Percentiles rank a stretch among this genome's conserved stretches.
Conservation (phyloP, 2,797 vertebrate genomes). For the Lemur catta region DNA sequence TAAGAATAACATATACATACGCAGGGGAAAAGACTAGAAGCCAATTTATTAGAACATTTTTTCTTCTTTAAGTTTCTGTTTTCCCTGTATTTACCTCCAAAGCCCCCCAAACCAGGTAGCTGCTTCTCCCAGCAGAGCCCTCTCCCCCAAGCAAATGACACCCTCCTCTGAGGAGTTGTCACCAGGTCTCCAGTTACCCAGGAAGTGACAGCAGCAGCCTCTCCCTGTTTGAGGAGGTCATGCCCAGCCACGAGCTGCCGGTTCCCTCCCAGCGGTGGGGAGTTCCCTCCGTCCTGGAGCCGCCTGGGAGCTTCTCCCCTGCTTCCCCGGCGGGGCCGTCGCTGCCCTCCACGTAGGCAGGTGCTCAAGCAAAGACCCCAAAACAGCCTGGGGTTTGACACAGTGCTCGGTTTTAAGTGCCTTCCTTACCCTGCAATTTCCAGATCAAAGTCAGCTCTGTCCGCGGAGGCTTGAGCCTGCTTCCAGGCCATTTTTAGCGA, state of each 20-base stretch:
- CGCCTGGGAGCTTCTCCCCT: not conserved
- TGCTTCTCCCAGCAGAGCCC: not conserved
- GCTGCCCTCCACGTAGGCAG: not conserved
- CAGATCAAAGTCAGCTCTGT: not conserved
- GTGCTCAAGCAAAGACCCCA: not conserved
- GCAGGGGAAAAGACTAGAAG: not conserved
- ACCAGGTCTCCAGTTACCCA: fast-evolving
- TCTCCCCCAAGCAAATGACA: not conserved
- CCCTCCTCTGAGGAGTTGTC: not conserved
- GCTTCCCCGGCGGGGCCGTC: fast-evolving
- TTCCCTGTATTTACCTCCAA: not conserved
- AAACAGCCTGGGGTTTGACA: not conserved
- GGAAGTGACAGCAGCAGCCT: fast-evolving
- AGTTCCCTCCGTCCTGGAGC: not conserved
- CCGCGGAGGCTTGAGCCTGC: not conserved
- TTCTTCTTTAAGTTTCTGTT: not conserved
- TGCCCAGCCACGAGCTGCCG: not conserved
- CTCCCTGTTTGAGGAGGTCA: not conserved
- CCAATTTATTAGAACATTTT: not conserved
- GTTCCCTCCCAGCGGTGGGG: not conserved
- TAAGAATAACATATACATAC: not conserved
- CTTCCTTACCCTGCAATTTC: conserved; percentile 32
- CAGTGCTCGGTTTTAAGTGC: not conserved
- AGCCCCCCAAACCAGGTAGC: not conserved
- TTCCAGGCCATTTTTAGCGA: not conserved